phyloP scores from a whole-genome alignment of 2,797 vertebrate genomes.

The Chanos chanos region DNA sequence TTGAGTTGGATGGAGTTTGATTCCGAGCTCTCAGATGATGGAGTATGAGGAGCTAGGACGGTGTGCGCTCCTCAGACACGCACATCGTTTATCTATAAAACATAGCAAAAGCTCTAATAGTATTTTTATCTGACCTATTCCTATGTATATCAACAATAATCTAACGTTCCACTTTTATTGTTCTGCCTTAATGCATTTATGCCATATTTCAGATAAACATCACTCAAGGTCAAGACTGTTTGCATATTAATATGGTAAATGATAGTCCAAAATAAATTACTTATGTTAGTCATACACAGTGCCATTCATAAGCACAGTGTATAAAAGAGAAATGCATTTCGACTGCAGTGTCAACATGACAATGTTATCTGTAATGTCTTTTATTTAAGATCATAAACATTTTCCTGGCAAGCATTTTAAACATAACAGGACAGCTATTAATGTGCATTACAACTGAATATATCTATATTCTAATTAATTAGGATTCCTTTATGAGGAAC shows the following conservation, averaged over 20 bases:
- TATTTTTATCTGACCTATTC: conserved; percentile 17
- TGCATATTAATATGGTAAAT: too few relatives aligned
- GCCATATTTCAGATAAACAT: too few relatives aligned
- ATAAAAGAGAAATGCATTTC: background rate
- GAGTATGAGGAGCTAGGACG: too few relatives aligned
- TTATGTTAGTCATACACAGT: too few relatives aligned
- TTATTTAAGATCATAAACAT: too few relatives aligned
- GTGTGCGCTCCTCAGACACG: too few relatives aligned
- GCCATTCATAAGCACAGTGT: background rate
- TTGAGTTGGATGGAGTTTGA: too few relatives aligned
- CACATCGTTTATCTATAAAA: background rate
- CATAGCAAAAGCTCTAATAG: conserved; percentile 25
- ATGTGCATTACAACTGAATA: conserved; percentile 51
- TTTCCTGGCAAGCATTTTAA: conserved; percentile 5
- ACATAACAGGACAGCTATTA: conserved; percentile 12
- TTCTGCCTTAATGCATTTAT: conserved; percentile 2
- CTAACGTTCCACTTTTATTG: conserved; percentile 5
- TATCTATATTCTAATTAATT: conserved; percentile 60
- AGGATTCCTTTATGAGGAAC: conserved; percentile 64
- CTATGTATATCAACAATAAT: conserved; percentile 6
- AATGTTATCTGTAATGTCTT: too few relatives aligned
- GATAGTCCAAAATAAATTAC: too few relatives aligned
- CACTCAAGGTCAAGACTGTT: too few relatives aligned
- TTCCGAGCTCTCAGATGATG: too few relatives aligned
- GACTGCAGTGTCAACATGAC: background rate